Evolutionary conservation across 2,113 vertebrate species (phyloP).

Genomic region (Thunnus thynnus): DNA sequence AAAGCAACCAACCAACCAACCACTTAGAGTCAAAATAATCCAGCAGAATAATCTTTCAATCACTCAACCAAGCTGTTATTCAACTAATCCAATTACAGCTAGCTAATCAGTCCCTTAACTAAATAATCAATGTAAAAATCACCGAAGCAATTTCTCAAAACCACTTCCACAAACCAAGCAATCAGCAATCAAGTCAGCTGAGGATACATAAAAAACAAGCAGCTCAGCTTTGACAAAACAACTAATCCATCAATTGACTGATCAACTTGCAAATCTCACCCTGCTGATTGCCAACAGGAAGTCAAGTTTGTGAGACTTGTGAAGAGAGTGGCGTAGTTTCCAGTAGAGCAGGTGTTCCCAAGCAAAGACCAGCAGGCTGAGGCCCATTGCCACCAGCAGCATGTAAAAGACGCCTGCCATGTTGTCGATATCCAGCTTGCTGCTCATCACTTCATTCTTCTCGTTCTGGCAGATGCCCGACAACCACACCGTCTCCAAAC

Average conservation of each 20-base stretch:
- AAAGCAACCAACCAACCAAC: constrained; percentile 27
- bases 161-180: background rate
- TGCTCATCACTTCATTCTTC: constrained; percentile 99
- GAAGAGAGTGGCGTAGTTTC: constrained; percentile 93
- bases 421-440: constrained; percentile 98
- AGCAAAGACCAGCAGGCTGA: constrained; percentile 96
- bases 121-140: constrained; percentile 41
- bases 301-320: constrained; percentile 90
- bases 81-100: constrained; percentile 39
- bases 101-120: constrained; percentile 33
- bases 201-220: constrained; percentile 9
- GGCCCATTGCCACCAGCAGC: constrained; percentile 98
- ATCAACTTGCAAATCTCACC: constrained; percentile 79
- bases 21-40: constrained; percentile 34
- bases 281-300: constrained; percentile 96
- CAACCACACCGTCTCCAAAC: constrained; percentile 96
- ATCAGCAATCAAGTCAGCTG: constrained; percentile 12
- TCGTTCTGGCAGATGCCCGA: constrained; percentile 99
- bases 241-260: background rate
- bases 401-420: constrained; percentile 99
- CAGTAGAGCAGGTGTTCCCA: constrained; percentile 98
- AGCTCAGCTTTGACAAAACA: background rate
- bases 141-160: constrained; percentile 17
- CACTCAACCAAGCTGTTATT: constrained; percentile 28
- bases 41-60: constrained; percentile 36